phyloP scores from a whole-genome alignment of 1,140 invertebrate species.

The Spodoptera frugiperda region DNA sequence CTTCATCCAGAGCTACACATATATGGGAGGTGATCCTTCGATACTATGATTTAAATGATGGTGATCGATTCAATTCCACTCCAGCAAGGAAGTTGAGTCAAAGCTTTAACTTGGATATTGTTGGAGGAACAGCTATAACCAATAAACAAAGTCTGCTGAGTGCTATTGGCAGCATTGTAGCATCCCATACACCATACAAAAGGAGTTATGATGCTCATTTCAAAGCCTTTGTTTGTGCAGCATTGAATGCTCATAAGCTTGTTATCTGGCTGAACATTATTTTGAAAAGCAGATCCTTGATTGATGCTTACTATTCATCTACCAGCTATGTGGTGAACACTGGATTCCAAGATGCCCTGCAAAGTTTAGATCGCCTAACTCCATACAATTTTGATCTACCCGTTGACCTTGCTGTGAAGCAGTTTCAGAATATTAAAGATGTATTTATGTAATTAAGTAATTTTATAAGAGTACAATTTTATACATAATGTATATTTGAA shows the following conservation, averaged over 20 bases:
- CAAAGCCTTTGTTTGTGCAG: slow-evolving; percentile 98
- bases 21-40: slow-evolving; percentile 81
- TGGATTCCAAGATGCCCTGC: slow-evolving; percentile 98
- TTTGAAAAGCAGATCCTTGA: slow-evolving; percentile 94
- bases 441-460: slow-evolving; percentile 91
- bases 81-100: slow-evolving; percentile 98
- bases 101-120: slow-evolving; percentile 98
- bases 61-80: slow-evolving; percentile 95
- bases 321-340: slow-evolving; percentile 99
- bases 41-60: slow-evolving; percentile 82
- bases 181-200: slow-evolving; percentile 96
- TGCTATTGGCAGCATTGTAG: slow-evolving; percentile 96
- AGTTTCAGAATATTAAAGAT: slow-evolving; percentile 99
- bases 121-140: slow-evolving; percentile 93
- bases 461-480: slow-evolving; percentile 66
- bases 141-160: slow-evolving; percentile 97
- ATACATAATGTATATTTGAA: slow-evolving; percentile 59
- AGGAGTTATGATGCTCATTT: slow-evolving; percentile 98
- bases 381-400: slow-evolving; percentile 96
- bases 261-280: slow-evolving; percentile 97
- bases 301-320: slow-evolving; percentile 96
- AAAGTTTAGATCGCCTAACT: slow-evolving; percentile 95
- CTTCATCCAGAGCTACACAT: slow-evolving; percentile 85
- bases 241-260: slow-evolving; percentile 96
- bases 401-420: slow-evolving; percentile 97